Conservation (phyloP, 35 echinoderm and acorn worm species). For the Ptychodera flava region DNA sequence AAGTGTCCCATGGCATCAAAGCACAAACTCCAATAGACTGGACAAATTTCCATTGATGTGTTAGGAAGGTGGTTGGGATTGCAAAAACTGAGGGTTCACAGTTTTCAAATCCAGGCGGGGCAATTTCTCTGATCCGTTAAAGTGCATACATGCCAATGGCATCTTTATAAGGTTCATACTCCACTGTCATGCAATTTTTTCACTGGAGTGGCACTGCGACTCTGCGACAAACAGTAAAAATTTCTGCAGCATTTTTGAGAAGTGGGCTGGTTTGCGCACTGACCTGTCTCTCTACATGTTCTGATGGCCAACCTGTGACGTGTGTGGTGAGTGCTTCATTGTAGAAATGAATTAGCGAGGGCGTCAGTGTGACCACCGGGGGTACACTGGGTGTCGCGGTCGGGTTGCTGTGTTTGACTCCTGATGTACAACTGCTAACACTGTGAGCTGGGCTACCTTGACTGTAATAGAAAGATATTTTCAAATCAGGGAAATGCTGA, state of each 20-base stretch:
- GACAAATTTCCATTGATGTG: too few species aligned
- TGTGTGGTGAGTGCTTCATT: constrained; percentile 62
- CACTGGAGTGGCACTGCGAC: not conserved
- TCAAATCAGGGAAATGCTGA: too few species aligned
- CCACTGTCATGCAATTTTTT: not conserved
- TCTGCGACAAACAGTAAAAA: too few species aligned
- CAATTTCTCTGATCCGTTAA: too few species aligned
- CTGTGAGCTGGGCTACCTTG: not conserved
- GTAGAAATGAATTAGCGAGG: constrained; percentile 34
- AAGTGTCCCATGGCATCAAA: too few species aligned
- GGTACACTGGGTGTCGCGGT: constrained; percentile 21
- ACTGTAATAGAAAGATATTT: not conserved
- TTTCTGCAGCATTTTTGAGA: too few species aligned
- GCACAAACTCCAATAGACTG: too few species aligned
- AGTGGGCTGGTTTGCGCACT: too few species aligned
- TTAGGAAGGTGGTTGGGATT: too few species aligned
- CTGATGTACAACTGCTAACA: not conserved
- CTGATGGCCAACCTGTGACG: constrained; percentile 50
- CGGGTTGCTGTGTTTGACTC: not conserved
- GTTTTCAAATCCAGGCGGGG: too few species aligned
- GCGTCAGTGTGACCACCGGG: constrained; percentile 17
- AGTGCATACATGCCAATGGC: not conserved
- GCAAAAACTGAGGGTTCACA: too few species aligned
- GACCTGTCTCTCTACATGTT: constrained; percentile 80
- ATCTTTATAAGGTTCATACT: not conserved